Evolutionary conservation across 2,888 invertebrate species (phyloP).

Genomic region (Alloscopus bannaensis): DNA sequence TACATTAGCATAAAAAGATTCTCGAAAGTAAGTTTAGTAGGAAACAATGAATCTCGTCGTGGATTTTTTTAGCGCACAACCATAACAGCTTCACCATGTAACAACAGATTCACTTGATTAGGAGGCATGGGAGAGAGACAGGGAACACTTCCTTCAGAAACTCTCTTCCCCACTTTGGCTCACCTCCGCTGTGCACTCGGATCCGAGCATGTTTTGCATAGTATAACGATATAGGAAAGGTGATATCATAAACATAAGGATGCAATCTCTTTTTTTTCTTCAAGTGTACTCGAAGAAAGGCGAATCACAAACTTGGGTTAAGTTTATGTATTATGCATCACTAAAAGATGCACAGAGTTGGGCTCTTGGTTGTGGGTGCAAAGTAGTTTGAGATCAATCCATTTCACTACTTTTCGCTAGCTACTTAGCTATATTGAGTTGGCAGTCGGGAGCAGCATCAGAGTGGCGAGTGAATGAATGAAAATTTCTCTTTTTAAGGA

Average conservation of each 20-base stretch:
- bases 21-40: constrained; percentile 62
- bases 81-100: no score
- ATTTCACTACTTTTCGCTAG: constrained; percentile 54
- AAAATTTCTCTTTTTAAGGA: constrained; percentile 35
- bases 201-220: constrained; percentile 15
- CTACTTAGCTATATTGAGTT: constrained; percentile 54
- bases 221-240: background rate
- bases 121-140: background rate
- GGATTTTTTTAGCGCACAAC: no score
- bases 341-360: constrained; percentile 56
- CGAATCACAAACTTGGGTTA: constrained; percentile 42
- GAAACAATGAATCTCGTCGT: constrained; percentile 64
- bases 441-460: background rate
- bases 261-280: constrained; percentile 1
- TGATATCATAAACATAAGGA: constrained; percentile 11
- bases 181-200: background rate
- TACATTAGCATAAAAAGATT: constrained; percentile 67
- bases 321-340: constrained; percentile 65
- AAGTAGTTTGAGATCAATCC: constrained; percentile 66
- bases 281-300: background rate
- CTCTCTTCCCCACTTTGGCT: constrained; percentile 28
- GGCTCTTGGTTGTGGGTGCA: constrained; percentile 62
- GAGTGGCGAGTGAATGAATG: constrained; percentile 9
- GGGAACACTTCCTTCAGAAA: no score
- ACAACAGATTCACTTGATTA: constrained; percentile 11